Evolutionary conservation across 2,888 invertebrate genomes (phyloP).

Genomic region (Metallyticus violacea): DNA sequence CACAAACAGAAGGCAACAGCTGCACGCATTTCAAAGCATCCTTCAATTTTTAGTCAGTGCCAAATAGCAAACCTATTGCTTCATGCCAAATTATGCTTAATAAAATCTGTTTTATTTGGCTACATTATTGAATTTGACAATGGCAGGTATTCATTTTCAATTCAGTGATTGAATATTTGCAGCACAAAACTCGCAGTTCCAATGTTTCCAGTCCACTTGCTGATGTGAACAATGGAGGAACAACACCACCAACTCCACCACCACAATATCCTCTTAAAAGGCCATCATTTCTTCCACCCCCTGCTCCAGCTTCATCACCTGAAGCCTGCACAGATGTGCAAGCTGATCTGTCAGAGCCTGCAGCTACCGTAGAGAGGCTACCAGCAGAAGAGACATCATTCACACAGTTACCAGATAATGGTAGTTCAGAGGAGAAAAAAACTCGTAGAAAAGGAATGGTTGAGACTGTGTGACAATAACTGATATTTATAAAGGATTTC

Average conservation of each 20-base stretch:
- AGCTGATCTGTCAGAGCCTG: background rate
- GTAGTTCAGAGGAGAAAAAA: background rate
- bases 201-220: background rate
- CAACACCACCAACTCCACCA: background rate
- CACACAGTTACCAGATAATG: constrained; percentile 15
- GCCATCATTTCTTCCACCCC: constrained; percentile 3
- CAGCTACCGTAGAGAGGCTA: background rate
- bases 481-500: background rate
- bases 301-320: background rate
- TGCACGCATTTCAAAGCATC: too few relatives aligned
- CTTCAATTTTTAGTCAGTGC: too few relatives aligned
- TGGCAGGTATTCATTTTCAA: background rate
- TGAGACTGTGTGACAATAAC: constrained; percentile 24
- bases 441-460: constrained; percentile 25
- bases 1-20: too few relatives aligned
- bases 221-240: background rate
- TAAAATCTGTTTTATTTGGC: too few relatives aligned
- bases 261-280: constrained; percentile 5
- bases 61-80: too few relatives aligned
- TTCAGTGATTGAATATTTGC: background rate
- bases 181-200: background rate
- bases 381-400: constrained; percentile 27
- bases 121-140: background rate
- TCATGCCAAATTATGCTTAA: too few relatives aligned
- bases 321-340: background rate